Percentiles rank a stretch among this genome's conserved stretches.
These are phyloP conservation scores for Ptyas mucosa DNA, from an alignment of 2,113 vertebrate genomes.

Conservation along the genomic window DNA sequence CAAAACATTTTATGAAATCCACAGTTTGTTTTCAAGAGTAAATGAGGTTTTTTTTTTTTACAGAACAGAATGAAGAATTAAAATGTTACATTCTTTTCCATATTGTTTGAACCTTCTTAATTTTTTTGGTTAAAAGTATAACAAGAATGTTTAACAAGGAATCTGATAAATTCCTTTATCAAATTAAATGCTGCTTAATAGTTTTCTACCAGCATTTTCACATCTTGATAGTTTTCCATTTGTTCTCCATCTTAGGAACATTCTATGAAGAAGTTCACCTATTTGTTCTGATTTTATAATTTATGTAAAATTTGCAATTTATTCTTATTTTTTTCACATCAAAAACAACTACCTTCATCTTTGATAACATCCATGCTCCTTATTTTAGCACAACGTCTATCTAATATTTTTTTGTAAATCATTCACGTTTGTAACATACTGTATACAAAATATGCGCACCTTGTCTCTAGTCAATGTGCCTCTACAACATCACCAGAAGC, in stretches of 20 bases:
- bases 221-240: neutral
- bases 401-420: neutral
- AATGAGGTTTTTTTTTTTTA: neutral
- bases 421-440: neutral
- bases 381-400: neutral
- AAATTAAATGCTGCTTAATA: neutral
- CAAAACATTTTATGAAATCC: neutral
- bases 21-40: neutral
- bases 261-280: neutral
- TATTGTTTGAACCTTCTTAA: conserved; percentile 20
- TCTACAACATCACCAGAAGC: neutral
- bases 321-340: neutral
- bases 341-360: neutral
- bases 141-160: neutral
- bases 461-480: neutral
- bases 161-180: neutral
- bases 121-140: rapidly evolving
- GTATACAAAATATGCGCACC: neutral
- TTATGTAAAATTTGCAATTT: neutral
- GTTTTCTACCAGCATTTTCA: neutral
- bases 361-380: neutral
- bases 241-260: neutral
- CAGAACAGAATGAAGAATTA: conserved; percentile 9
- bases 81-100: conserved; percentile 12
- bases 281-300: neutral